Evolutionary conservation across 2,888 invertebrate genomes (phyloP).

Genomic region (Polyommatus iphigenia): DNA sequence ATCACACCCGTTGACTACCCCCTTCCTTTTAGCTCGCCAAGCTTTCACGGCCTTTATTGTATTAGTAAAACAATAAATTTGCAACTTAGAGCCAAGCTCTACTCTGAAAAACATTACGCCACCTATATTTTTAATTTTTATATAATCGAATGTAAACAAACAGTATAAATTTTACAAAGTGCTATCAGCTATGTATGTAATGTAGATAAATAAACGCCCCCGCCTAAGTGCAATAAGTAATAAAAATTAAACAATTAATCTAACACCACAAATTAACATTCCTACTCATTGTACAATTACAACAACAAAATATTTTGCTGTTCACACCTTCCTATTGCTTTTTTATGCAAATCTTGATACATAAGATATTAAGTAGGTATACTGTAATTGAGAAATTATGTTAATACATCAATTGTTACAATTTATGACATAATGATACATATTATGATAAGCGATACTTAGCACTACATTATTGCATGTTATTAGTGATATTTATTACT

Average conservation of each 20-base stretch:
- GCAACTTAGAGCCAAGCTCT: no score
- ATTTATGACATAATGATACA: slow-evolving; percentile 21
- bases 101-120: no score
- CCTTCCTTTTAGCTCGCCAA: no score
- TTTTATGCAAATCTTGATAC: slow-evolving; percentile 26
- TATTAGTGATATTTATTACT: background rate
- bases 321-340: slow-evolving; percentile 13
- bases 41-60: no score
- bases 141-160: no score
- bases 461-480: slow-evolving; percentile 5
- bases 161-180: no score
- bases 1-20: no score
- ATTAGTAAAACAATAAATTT: no score
- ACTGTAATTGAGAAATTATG: slow-evolving; percentile 7
- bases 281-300: slow-evolving; percentile 12
- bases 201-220: background rate
- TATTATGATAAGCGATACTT: background rate
- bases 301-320: slow-evolving; percentile 17
- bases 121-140: no score
- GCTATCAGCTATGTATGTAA: no score
- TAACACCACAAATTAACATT: slow-evolving; percentile 13
- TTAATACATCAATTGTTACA: slow-evolving; percentile 11
- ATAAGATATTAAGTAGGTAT: slow-evolving; percentile 5
- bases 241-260: background rate
- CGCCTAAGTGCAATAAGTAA: background rate